Evolutionary conservation across 2,113 vertebrate species (phyloP).

Genomic region (Prionailurus bengalensis): DNA sequence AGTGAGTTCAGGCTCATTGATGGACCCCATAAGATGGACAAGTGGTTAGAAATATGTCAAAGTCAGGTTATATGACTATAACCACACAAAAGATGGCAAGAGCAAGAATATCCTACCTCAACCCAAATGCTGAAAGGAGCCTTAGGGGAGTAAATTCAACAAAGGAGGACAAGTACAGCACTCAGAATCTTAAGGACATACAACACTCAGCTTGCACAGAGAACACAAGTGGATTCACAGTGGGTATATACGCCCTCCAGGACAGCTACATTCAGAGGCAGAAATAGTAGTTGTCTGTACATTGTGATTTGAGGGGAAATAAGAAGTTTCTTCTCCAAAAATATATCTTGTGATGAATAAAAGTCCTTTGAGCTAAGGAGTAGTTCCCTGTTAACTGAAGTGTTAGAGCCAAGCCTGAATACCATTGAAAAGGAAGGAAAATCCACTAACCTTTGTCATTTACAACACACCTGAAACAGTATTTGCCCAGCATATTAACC

Average conservation of each 20-base stretch:
- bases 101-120: not conserved
- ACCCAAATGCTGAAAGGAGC: not conserved
- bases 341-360: not conserved
- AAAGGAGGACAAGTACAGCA: not conserved
- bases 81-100: not conserved
- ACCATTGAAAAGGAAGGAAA: not conserved
- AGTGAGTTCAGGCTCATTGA: not conserved
- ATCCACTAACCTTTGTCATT: not conserved
- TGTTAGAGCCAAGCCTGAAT: not conserved
- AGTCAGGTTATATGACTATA: not conserved
- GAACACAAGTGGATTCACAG: not conserved
- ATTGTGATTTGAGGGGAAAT: not conserved
- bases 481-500: not conserved
- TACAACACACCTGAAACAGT: not conserved
- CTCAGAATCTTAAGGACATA: not conserved
- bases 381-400: not conserved
- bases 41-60: not conserved
- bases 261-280: not conserved
- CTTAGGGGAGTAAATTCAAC: not conserved
- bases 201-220: not conserved
- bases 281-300: not conserved
- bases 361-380: not conserved
- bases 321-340: not conserved
- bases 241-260: not conserved
- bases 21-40: not conserved